phyloP scores from a whole-genome alignment of 2,888 invertebrate genomes.

The Acrobasis consociella region DNA sequence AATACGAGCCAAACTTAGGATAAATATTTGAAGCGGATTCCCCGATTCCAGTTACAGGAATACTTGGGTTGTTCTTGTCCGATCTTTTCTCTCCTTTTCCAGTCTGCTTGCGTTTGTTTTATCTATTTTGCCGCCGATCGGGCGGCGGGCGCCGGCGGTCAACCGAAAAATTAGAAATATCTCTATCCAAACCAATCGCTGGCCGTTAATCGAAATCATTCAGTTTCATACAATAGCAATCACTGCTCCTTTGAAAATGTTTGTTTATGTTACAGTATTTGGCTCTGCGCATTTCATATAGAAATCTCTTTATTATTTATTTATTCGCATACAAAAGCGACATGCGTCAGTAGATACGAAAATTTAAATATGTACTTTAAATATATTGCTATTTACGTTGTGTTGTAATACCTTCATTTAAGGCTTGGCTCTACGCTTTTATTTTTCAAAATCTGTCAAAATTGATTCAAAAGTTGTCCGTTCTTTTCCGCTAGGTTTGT shows the following conservation, averaged over 20 bases:
- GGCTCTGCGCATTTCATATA: neutral
- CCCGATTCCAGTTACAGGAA: constrained; percentile 58
- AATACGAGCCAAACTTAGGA: constrained; percentile 32
- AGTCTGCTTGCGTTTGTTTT: constrained; percentile 62
- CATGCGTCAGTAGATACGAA: too few species aligned
- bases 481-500: too few species aligned
- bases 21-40: constrained; percentile 51
- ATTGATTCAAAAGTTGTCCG: too few species aligned
- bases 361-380: too few species aligned
- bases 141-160: constrained; percentile 52
- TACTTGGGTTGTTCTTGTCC: constrained; percentile 44
- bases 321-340: too few species aligned
- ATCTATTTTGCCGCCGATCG: constrained; percentile 62
- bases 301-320: neutral
- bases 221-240: constrained; percentile 18
- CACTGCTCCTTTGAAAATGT: constrained; percentile 5
- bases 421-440: too few species aligned
- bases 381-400: too few species aligned
- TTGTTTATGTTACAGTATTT: neutral
- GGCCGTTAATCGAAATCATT: constrained; percentile 44
- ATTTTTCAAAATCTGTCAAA: too few species aligned
- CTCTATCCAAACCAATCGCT: constrained; percentile 61
- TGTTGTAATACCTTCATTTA: too few species aligned
- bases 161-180: constrained; percentile 76
- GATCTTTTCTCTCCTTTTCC: constrained; percentile 54